phyloP scores from a whole-genome alignment of 2,888 invertebrate species.

The Hyposoter dolosus region DNA sequence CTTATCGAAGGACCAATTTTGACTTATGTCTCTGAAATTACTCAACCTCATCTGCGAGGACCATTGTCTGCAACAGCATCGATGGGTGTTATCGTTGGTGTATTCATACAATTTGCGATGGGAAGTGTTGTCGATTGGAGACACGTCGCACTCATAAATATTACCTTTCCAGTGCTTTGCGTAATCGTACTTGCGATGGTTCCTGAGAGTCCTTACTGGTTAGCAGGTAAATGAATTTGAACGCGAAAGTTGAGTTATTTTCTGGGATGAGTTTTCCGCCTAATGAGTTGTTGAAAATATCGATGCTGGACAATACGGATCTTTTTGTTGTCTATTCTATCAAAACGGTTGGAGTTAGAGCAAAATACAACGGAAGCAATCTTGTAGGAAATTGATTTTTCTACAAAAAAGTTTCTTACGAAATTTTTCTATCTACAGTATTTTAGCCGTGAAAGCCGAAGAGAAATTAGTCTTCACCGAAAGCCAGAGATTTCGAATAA shows the following conservation, averaged over 20 bases:
- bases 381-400: background rate
- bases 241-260: background rate
- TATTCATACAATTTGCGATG: conserved; percentile 91
- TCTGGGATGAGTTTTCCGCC: background rate
- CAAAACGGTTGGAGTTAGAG: background rate
- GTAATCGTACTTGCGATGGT: conserved; percentile 89
- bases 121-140: conserved; percentile 91
- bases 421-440: background rate
- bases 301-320: background rate
- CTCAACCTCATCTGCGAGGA: conserved; percentile 92
- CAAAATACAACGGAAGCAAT: background rate
- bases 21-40: conserved; percentile 94
- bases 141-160: conserved; percentile 89
- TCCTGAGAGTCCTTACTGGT: conserved; percentile 94
- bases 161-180: conserved; percentile 88
- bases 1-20: conserved; percentile 93
- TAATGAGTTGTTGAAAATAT: background rate
- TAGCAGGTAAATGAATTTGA: conserved; percentile 86
- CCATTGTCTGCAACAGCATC: conserved; percentile 91
- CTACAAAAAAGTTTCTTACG: background rate
- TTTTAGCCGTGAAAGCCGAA: background rate
- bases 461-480: background rate
- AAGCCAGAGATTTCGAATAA: background rate
- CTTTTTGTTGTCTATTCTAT: background rate
- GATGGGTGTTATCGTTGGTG: conserved; percentile 91